Conservation (phyloP, 1,140 invertebrate genomes). For the Melitaea cinxia region DNA sequence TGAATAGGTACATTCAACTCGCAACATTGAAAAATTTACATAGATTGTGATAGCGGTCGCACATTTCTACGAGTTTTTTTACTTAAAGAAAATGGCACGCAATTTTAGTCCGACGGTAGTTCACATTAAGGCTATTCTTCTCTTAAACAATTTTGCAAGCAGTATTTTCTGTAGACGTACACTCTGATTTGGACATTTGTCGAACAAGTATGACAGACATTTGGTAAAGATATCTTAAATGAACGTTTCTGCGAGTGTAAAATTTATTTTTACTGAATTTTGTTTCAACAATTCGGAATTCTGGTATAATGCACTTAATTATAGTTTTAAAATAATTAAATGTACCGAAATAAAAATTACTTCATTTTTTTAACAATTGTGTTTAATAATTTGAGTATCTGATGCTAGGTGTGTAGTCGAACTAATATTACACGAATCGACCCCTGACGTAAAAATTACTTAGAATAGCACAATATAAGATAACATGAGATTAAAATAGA, state of each 20-base stretch:
- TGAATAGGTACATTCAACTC: slow-evolving; percentile 63
- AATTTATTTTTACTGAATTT: too few relatives aligned
- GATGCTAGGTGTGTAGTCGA: background rate
- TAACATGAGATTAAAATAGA: background rate
- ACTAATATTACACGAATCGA: background rate
- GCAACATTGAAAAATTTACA: slow-evolving; percentile 54
- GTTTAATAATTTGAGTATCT: too few relatives aligned
- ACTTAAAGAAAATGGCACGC: slow-evolving; percentile 6
- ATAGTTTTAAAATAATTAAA: too few relatives aligned
- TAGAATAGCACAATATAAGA: background rate
- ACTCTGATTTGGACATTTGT: too few relatives aligned
- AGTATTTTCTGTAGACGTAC: too few relatives aligned
- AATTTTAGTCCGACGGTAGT: background rate
- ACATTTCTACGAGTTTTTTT: slow-evolving; percentile 7
- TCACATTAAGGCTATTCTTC: slow-evolving; percentile 5
- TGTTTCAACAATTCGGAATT: too few relatives aligned
- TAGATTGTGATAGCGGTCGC: slow-evolving; percentile 39
- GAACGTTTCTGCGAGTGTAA: too few relatives aligned
- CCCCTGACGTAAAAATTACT: background rate
- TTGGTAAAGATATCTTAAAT: too few relatives aligned
- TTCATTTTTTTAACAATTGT: too few relatives aligned
- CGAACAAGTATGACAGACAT: too few relatives aligned
- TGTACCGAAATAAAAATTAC: too few relatives aligned
- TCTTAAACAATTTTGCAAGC: slow-evolving; percentile 5
- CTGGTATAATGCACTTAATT: too few relatives aligned